Evolutionary conservation across 2,797 vertebrate genomes (phyloP), one percentile per base, ranked within the genome.

Genomic region (Lithobates sylvaticus): DNA sequence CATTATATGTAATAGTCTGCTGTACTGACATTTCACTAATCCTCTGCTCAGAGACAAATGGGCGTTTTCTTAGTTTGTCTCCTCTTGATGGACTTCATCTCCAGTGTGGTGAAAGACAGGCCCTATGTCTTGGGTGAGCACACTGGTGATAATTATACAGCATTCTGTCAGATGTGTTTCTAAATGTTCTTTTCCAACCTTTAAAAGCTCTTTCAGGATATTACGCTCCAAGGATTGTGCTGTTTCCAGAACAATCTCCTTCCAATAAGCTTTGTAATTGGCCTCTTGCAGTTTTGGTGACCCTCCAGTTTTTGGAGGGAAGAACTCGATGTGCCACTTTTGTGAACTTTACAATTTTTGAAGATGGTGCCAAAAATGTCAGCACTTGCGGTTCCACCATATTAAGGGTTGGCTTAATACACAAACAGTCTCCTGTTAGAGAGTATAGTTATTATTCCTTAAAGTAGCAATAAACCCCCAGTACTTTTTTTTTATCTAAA

Each of bases 221-320:
- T 32, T 12, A 69, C 29, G 64, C 39, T 44, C 39, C 64, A 69
- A n/a, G 32, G 8, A 5, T 13, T 54, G 32, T 72, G 34, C 34
- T 39, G 36, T 44, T 72, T 42, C 61, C 61, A 65, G 61, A 23
- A 26, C 21, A 65, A 65, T 65, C 7, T 23, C 61, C n/a, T 26
- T 42, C 36, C 70, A 72, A 39, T 42, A 72, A 39, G 34, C 21
- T 13, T 42, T 72, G 16, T 42, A 72, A 42, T 23, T 26, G 6
- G 10, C 78, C 27, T 80, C 16, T 23, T 9, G 16, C 1, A 32
- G 76, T 50, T 44, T 68, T 80, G 42, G 34, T 73, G 80, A 23
- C 21, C 10, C 47, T 81, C 67, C 69, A 72, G 69, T 58, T 54
- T 47, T 71, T 50, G 76, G 64, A 50, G 81, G 61, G 72, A 16